A percentile compares a stretch with the other conserved stretches of the same genome.
These are phyloP conservation scores for Ligdia adustata DNA, from an alignment of 2,888 invertebrate species.

Conservation along the genomic window DNA sequence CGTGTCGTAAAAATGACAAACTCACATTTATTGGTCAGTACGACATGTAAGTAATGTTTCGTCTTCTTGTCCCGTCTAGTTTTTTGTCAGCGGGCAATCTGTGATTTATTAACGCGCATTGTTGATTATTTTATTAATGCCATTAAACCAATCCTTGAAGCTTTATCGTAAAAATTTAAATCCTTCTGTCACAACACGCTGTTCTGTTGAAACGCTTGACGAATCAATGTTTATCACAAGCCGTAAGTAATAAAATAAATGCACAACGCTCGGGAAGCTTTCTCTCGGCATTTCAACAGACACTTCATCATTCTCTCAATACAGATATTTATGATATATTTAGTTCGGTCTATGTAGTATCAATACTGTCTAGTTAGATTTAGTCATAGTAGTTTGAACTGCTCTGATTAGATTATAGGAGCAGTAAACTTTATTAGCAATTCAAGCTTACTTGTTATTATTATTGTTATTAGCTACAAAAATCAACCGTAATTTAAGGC, in stretches of 20 bases:
- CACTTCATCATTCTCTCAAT: slow-evolving; percentile 26
- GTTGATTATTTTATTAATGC: slow-evolving; percentile 75
- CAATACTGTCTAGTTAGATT: slow-evolving; percentile 32
- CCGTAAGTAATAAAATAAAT: slow-evolving; percentile 36
- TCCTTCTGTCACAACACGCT: slow-evolving; percentile 45
- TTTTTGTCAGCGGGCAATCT: slow-evolving; percentile 77
- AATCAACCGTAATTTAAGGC: too few species aligned
- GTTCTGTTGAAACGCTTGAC: slow-evolving; percentile 51
- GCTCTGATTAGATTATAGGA: too few species aligned
- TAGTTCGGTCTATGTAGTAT: slow-evolving; percentile 25
- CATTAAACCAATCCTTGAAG: slow-evolving; percentile 54
- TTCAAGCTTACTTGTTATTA: too few species aligned
- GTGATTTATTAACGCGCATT: slow-evolving; percentile 71
- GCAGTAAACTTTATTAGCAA: too few species aligned
- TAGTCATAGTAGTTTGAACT: slow-evolving; percentile 27
- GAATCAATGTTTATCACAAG: slow-evolving; percentile 47
- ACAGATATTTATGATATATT: slow-evolving; percentile 22
- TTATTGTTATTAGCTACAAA: too few species aligned
- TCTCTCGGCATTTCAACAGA: slow-evolving; percentile 31
- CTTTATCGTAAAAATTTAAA: slow-evolving; percentile 49
- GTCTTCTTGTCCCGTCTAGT: slow-evolving; percentile 67
- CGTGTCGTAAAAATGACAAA: slow-evolving; percentile 74
- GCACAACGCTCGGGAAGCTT: slow-evolving; percentile 27
- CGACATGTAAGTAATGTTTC: slow-evolving; percentile 71
- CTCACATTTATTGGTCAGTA: slow-evolving; percentile 69